Conservation (phyloP, 2,797 vertebrate species). For the Ataeniobius toweri region DNA sequence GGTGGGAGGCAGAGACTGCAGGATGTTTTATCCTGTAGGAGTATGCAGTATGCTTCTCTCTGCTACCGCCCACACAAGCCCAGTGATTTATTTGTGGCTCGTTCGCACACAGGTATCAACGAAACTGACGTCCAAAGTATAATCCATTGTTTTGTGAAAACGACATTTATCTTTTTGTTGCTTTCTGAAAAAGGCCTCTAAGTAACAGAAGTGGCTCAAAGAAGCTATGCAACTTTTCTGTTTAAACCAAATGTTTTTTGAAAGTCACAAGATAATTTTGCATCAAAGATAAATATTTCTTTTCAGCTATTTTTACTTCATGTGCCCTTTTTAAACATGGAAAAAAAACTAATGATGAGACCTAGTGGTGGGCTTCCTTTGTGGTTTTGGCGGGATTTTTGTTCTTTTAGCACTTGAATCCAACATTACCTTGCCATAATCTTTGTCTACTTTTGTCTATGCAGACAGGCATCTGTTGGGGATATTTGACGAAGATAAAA, state of each 20-base stretch:
- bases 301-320: neutral
- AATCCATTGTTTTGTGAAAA: neutral
- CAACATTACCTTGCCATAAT: neutral
- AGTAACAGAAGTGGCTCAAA: slow-evolving; percentile 1
- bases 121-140: neutral
- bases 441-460: neutral
- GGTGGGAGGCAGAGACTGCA: slow-evolving; percentile 33
- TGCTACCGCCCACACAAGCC: slow-evolving; percentile 9
- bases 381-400: neutral
- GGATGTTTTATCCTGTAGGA: slow-evolving; percentile 23
- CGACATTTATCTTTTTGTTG: neutral
- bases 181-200: neutral
- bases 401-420: neutral
- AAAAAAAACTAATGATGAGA: neutral
- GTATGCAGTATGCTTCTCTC: neutral
- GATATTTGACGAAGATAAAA: neutral
- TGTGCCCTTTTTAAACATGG: neutral
- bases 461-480: neutral
- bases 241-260: neutral
- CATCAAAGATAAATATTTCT: neutral
- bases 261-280: neutral
- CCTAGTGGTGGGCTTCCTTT: neutral
- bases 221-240: neutral
- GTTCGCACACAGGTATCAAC: neutral
- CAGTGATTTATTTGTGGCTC: slow-evolving; percentile 16